phyloP scores from a whole-genome alignment of 2,113 vertebrate species.

The Neomonachus schauinslandi region DNA sequence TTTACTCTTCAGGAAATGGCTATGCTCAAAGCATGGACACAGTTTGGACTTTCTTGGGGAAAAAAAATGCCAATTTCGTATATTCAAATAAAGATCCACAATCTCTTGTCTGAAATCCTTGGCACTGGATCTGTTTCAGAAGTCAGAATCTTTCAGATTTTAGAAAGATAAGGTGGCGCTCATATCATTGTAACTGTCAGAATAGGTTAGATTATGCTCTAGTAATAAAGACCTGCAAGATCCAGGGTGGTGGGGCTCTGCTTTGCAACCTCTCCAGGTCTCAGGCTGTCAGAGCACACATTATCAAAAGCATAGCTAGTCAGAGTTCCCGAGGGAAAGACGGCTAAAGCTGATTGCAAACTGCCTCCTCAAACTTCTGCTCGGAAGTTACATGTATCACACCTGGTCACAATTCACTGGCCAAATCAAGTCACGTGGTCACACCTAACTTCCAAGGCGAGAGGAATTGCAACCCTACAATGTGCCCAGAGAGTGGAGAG shows the following conservation, averaged over 20 bases:
- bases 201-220: background rate
- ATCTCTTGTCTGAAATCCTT: background rate
- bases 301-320: background rate
- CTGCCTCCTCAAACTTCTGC: background rate
- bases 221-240: background rate
- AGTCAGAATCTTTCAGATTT: background rate
- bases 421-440: constrained; percentile 15
- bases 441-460: background rate
- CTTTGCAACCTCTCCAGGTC: background rate
- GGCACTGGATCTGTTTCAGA: background rate
- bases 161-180: background rate
- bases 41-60: background rate
- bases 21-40: background rate
- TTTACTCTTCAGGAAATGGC: background rate
- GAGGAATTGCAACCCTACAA: background rate
- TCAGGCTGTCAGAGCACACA: background rate
- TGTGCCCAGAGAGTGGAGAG: background rate
- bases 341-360: background rate
- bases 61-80: background rate
- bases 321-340: background rate
- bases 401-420: background rate
- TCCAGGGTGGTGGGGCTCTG: background rate
- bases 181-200: background rate
- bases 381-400: background rate
- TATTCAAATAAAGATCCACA: background rate